Conservation (phyloP, 2,797 vertebrate genomes). For the Pagetopsis macropterus region DNA sequence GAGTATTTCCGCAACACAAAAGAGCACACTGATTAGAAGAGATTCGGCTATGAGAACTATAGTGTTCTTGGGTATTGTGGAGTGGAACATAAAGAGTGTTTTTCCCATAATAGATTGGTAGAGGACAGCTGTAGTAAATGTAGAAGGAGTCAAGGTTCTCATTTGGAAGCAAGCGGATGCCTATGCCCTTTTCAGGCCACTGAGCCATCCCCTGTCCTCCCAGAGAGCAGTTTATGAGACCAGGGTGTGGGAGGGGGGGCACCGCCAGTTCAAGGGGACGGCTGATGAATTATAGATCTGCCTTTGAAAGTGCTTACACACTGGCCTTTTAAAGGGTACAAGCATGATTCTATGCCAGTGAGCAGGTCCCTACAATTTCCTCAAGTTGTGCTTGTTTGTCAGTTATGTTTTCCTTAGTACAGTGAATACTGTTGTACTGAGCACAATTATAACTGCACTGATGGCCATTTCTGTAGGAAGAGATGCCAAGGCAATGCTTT, state of each 20-base stretch:
- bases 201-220: constrained; percentile 76
- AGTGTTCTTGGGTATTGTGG: constrained; percentile 39
- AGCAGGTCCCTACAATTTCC: constrained; percentile 65
- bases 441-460: constrained; percentile 14
- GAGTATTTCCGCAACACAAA: constrained; percentile 54
- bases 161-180: constrained; percentile 74
- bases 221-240: constrained; percentile 76
- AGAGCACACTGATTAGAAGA: constrained; percentile 57
- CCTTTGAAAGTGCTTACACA: constrained; percentile 81
- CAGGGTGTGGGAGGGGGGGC: constrained; percentile 47
- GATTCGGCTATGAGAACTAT: constrained; percentile 41
- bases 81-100: constrained; percentile 54
- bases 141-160: constrained; percentile 75
- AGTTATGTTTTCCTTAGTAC: constrained; percentile 53
- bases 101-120: constrained; percentile 54
- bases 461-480: constrained; percentile 4
- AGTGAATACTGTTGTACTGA: constrained; percentile 44
- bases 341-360: constrained; percentile 66
- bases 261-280: constrained; percentile 77
- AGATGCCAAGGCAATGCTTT: not conserved
- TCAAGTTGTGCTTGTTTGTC: constrained; percentile 69
- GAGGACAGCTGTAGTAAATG: constrained; percentile 61
- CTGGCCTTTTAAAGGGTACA: constrained; percentile 72
- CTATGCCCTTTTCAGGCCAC: constrained; percentile 79
- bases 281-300: constrained; percentile 84